Evolutionary conservation across 2,888 invertebrate genomes (phyloP), one percentile per base, ranked within the genome.

Genomic region (Leistus spinibarbis): DNA sequence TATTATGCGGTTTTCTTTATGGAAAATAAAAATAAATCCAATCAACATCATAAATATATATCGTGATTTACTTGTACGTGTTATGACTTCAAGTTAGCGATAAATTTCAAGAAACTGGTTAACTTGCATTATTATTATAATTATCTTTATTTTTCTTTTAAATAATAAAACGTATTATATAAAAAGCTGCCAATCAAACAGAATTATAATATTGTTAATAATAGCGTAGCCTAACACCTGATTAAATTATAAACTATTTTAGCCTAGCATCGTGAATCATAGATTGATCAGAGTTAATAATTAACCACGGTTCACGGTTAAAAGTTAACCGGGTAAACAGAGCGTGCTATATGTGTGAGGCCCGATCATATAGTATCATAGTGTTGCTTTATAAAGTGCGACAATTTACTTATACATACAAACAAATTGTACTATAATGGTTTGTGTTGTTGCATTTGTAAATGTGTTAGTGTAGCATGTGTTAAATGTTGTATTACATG

Each of bases 241-340:
- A 60, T 60, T 56, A 60, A 2, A 19, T 23, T 22, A 69, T 69
- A 57, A 57, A 57, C 57, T 24, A 70, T 70, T 70, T 60, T 70
- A 62, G 53, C 10, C 23, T 23, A 54, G 20, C 23, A 53, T 62
- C 53, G 62, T 70, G 70, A 62, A 63, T 63, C 70, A 70, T 68
- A 54, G 10, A 20, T 20, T n/a, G 54, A 54, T 54, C 27, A 64
- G 24, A 16, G 54, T 17, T 60, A 60, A 60, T 60, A 20, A 20
- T 60, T 22, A 60, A 20, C 22, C 60, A 60, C 13, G 7, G 19
- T 20, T 60, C 60, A 60, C 20, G 60, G 60, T 60, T 60, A 60
- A 54, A 53, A 54, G 5, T 70, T 63, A 63, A 70, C 62, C 60
- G 53, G 70, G 63, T 62, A 70, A 70, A 53, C 70, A 70, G 70